Percentiles rank a stretch among this genome's conserved stretches.
These are phyloP conservation scores for Schizopygopsis malacanthus DNA, from an alignment of 2,797 vertebrate species.

Conservation along the genomic window DNA sequence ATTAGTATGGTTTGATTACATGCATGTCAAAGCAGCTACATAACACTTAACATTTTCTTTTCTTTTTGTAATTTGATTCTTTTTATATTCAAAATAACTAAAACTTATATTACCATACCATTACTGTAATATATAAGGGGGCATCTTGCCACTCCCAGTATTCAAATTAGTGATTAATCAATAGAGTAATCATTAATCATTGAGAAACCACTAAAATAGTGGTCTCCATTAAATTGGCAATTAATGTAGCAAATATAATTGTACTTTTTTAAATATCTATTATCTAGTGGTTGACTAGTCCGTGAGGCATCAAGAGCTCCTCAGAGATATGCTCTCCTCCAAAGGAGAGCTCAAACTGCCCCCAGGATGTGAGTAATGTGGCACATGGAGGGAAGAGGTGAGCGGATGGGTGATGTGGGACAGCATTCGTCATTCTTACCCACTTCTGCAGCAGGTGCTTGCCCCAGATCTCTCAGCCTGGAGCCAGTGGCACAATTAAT, in stretches of 20 bases:
- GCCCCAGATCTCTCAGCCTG: constrained; percentile 77
- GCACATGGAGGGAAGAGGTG: constrained; percentile 71
- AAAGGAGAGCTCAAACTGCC: constrained; percentile 68
- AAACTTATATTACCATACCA: not conserved
- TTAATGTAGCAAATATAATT: not conserved
- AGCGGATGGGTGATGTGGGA: constrained; percentile 78
- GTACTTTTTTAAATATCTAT: not conserved
- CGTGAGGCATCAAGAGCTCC: not conserved
- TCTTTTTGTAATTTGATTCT: not conserved
- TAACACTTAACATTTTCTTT: not conserved
- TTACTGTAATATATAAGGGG: not conserved
- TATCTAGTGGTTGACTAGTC: constrained; percentile 65
- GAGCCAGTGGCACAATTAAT: constrained; percentile 74
- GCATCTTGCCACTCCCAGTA: not conserved
- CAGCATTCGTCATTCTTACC: constrained; percentile 82
- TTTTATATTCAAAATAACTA: not conserved
- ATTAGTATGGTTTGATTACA: not conserved
- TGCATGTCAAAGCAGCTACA: not conserved
- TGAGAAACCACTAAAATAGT: not conserved
- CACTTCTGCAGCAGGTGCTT: constrained; percentile 82
- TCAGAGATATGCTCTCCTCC: not conserved
- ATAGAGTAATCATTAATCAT: not conserved
- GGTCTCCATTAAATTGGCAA: not conserved
- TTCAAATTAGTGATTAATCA: not conserved
- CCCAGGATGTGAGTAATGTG: constrained; percentile 78